Base-by-base conservation (phyloP, 2,797 vertebrate species). In the Pterois miles region DNA sequence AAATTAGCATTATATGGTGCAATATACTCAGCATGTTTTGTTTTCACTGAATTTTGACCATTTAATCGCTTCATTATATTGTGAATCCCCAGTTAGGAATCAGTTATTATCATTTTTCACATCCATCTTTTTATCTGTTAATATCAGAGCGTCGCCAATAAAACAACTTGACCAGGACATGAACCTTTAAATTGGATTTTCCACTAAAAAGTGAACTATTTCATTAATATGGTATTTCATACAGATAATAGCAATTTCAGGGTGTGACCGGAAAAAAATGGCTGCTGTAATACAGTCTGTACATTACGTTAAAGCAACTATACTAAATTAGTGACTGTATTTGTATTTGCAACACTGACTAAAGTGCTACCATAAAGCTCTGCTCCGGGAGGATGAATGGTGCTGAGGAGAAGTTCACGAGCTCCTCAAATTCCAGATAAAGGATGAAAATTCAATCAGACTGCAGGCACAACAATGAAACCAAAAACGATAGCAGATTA, bases 401-500 rank as follows among this genome's bases (percentile, higher is more conserved):
- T 8, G 18, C 75, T 5, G 58, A 76, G 70, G 52, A 69, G 78
- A 74, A 73, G 60, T 84, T 84, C 74, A 81, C 57, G n/a, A 31
- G 59, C 80, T 79, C 76, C 78, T 89, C 62, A 71, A 84, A 77
- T 83, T 89, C 74, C 74, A 84, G 62, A 78, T 82, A 69, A 82
- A 75, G 77, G 76, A 74, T 67, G 76, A 48, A 83, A 89, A 88
- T 88, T 72, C 69, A 87, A 86, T 87, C 82, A 86, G 80, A 74
- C 83, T 83, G 74, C 67, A 80, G 84, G 83, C 85, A 71, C 82
- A 77, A 80, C 79, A 88, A 83, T 86, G 80, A 83, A 77, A 73
- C 74, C 6, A 69, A 86, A 62, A 78, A 65, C 12, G 27, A 81
- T 50, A 70, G 75, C 78, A 68, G 73, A 89, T 89, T 81, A 82